These are phyloP conservation scores for Choristoneura rosaceana DNA, from an alignment of 2,888 invertebrate species.

Conservation along the genomic window DNA sequence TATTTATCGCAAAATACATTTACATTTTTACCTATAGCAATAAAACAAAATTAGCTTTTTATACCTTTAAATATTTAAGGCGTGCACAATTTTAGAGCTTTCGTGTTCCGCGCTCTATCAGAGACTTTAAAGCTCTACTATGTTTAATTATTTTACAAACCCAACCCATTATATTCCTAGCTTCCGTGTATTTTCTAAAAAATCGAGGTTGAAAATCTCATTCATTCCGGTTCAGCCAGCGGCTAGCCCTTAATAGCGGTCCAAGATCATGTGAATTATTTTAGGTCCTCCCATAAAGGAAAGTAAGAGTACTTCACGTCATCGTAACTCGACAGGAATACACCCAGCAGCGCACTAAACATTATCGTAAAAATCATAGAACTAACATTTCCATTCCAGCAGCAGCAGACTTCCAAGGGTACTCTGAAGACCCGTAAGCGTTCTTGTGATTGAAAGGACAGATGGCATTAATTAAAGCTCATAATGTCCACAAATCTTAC, in stretches of 20 bases:
- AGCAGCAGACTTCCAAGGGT: constrained; percentile 7
- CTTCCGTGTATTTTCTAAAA: not conserved
- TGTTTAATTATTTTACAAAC: too few relatives aligned
- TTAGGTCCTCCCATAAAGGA: constrained; percentile 32
- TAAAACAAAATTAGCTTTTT: too few relatives aligned
- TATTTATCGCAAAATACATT: too few relatives aligned
- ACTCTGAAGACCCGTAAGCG: not conserved
- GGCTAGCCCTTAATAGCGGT: constrained; percentile 23
- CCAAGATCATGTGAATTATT: constrained; percentile 34
- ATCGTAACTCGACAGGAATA: constrained; percentile 31
- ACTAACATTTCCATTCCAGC: constrained; percentile 22
- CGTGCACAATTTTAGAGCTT: too few relatives aligned
- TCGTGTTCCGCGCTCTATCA: too few relatives aligned
- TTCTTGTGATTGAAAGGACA: not conserved
- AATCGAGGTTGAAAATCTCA: constrained; percentile 19
- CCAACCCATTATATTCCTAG: not conserved
- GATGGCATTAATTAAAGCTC: too few relatives aligned
- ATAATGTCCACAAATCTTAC: too few relatives aligned
- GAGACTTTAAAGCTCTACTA: too few relatives aligned
- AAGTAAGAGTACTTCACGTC: constrained; percentile 13
- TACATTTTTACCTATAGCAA: too few relatives aligned
- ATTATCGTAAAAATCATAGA: constrained; percentile 39
- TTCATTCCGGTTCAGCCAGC: not conserved
- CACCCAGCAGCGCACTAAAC: constrained; percentile 35
- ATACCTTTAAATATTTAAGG: too few relatives aligned